phyloP scores from a whole-genome alignment of 2,888 invertebrate species.

The Tenthredo distinguenda region DNA sequence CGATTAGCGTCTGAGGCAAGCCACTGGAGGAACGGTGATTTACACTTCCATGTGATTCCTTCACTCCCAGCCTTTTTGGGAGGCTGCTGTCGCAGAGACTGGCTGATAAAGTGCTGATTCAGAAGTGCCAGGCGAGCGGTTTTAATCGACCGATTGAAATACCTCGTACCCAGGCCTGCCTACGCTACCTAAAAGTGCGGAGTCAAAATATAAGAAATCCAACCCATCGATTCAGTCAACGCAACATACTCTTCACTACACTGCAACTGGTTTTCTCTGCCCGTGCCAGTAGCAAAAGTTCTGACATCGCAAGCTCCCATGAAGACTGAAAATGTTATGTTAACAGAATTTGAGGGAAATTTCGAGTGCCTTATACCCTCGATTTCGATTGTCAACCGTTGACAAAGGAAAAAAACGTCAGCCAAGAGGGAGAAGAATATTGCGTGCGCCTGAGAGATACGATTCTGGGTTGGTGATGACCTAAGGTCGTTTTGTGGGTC shows the following conservation, averaged over 20 bases:
- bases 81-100: conserved; percentile 9
- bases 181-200: background rate
- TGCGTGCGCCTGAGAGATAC: background rate
- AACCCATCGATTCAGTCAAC: background rate
- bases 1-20: background rate
- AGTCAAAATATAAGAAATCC: background rate
- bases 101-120: conserved; percentile 9
- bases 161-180: background rate
- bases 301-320: background rate
- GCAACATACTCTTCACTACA: background rate
- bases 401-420: background rate
- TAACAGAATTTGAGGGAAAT: background rate
- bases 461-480: background rate
- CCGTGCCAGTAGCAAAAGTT: background rate
- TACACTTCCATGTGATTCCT: background rate
- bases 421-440: background rate
- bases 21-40: background rate
- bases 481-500: background rate
- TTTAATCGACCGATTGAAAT: conserved; percentile 1
- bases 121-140: background rate
- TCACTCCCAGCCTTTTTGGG: background rate
- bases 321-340: background rate
- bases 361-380: background rate
- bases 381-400: background rate
- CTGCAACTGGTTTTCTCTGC: background rate